Conservation (phyloP, 2,888 invertebrate species). For the Congeria kusceri region DNA sequence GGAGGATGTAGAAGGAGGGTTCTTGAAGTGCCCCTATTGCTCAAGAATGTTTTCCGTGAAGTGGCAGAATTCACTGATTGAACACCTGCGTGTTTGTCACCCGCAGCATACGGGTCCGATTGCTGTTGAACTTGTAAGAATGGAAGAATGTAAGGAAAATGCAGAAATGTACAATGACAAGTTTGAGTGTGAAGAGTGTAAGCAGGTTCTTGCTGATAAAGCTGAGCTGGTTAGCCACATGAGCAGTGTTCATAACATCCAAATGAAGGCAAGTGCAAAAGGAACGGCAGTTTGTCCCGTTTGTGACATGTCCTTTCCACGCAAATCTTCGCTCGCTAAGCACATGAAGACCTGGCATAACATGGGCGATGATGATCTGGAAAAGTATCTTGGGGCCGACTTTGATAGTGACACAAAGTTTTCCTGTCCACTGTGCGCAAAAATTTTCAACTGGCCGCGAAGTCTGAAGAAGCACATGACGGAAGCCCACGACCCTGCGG, state of each 20-base stretch:
- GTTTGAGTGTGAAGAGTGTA: too few relatives aligned
- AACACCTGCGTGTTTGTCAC: neutral
- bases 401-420: neutral
- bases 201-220: too few relatives aligned
- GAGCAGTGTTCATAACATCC: too few relatives aligned
- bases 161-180: neutral
- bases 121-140: neutral
- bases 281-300: neutral
- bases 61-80: conserved; percentile 2
- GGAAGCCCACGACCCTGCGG: conserved; percentile 3
- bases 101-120: neutral
- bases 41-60: neutral
- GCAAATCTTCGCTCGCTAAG: neutral
- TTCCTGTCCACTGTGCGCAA: conserved; percentile 37
- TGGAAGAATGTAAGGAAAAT: neutral
- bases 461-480: conserved; percentile 36
- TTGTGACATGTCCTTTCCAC: neutral
- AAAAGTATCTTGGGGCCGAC: neutral
- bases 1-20: neutral
- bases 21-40: neutral
- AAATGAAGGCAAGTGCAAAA: neutral
- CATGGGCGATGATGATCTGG: neutral
- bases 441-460: conserved; percentile 35
- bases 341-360: neutral
- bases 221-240: too few relatives aligned